Evolutionary conservation across 2,797 vertebrate genomes (phyloP).

Genomic region (Chrosomus eos): DNA sequence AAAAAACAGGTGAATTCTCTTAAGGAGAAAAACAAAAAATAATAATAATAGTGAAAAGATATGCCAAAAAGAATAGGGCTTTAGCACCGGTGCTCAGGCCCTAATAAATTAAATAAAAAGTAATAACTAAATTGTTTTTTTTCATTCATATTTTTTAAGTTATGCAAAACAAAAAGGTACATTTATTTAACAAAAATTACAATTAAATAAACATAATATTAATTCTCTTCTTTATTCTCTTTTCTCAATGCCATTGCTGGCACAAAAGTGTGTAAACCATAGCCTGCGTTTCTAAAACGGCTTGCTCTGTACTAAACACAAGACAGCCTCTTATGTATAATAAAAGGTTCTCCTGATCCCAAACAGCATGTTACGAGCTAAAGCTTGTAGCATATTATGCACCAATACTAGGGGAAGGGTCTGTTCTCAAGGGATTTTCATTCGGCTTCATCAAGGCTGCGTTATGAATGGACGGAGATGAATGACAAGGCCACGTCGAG

Average conservation of each 20-base stretch:
- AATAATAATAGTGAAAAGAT: too few species aligned
- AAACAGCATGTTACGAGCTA: conserved; percentile 4
- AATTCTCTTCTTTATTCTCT: too few species aligned
- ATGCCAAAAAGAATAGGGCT: too few species aligned
- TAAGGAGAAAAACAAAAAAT: too few species aligned
- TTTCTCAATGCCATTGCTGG: background rate
- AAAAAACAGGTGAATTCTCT: too few species aligned
- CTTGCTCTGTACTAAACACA: background rate
- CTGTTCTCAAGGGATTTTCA: background rate
- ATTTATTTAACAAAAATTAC: background rate
- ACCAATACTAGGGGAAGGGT: background rate
- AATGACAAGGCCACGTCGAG: conserved; percentile 8
- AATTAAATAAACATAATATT: background rate
- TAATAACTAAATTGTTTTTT: too few species aligned
- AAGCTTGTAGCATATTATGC: background rate
- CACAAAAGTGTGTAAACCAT: background rate
- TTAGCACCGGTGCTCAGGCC: too few species aligned
- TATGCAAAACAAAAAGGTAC: too few species aligned
- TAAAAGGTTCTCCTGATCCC: background rate
- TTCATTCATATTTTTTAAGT: too few species aligned
- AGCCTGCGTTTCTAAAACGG: background rate
- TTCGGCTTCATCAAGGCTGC: background rate
- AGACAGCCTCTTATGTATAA: background rate
- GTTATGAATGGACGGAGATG: conserved; percentile 13
- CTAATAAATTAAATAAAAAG: too few species aligned